Evolutionary conservation across 2,113 vertebrate species (phyloP).

Genomic region (Vulpes ferrilata): DNA sequence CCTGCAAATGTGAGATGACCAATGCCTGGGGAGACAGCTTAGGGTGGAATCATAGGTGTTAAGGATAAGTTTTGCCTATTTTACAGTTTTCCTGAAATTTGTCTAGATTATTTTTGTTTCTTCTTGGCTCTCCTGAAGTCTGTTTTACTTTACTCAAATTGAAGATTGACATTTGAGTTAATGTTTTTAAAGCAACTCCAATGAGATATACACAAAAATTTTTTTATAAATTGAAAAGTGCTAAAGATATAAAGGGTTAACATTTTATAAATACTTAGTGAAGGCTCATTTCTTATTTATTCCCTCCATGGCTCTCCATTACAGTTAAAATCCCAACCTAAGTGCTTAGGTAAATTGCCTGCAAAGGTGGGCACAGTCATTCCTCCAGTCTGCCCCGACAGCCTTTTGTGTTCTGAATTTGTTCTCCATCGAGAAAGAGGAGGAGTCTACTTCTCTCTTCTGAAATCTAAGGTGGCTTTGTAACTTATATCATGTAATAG

Average conservation of each 20-base stretch:
- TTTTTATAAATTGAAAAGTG: background rate
- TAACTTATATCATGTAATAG: background rate
- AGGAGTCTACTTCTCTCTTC: background rate
- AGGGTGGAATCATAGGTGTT: background rate
- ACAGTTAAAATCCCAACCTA: background rate
- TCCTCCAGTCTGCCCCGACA: background rate
- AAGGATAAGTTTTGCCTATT: background rate
- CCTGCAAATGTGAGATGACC: background rate
- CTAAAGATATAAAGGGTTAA: background rate
- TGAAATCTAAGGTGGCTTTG: background rate
- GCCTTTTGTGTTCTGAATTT: background rate
- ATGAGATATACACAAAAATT: background rate
- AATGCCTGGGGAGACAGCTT: background rate
- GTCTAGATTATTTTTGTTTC: background rate
- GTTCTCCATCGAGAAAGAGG: background rate
- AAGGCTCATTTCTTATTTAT: background rate
- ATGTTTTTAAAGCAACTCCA: background rate
- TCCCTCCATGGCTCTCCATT: background rate
- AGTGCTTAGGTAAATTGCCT: background rate
- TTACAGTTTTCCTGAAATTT: background rate
- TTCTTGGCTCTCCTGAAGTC: background rate
- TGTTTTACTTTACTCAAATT: background rate
- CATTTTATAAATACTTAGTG: background rate
- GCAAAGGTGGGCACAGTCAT: background rate
- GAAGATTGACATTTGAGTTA: background rate